A percentile compares a stretch with the other conserved stretches of the same genome.
Evolutionary conservation across 1,140 invertebrate species (phyloP).

Genomic region (Drosophila littoralis): DNA sequence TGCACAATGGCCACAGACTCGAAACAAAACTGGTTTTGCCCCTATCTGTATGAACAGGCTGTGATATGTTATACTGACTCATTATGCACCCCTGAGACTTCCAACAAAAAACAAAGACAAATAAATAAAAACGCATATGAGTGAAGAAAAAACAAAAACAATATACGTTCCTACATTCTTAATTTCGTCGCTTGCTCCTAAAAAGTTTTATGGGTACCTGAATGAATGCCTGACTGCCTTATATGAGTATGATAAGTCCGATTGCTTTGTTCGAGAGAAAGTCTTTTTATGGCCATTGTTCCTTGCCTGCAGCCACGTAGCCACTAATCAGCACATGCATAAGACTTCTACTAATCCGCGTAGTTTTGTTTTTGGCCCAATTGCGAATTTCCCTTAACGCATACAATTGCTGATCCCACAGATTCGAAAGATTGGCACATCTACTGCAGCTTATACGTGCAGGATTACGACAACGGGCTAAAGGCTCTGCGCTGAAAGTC

Average conservation of each 20-base stretch:
- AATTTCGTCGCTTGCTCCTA: constrained; percentile 13
- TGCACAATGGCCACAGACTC: not conserved
- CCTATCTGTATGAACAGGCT: constrained; percentile 50
- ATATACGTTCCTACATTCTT: constrained; percentile 39
- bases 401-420: constrained; percentile 64
- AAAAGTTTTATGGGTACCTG: constrained; percentile 24
- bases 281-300: constrained; percentile 17
- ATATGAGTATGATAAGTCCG: constrained; percentile 1
- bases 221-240: constrained; percentile 34
- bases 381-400: constrained; percentile 20
- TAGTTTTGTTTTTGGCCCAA: constrained; percentile 47
- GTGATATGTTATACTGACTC: constrained; percentile 61
- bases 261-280: constrained; percentile 15
- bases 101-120: constrained; percentile 30
- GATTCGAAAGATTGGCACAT: constrained; percentile 76
- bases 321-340: constrained; percentile 9
- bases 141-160: not conserved
- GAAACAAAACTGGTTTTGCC: constrained; percentile 19
- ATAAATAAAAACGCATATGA: not conserved
- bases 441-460: constrained; percentile 67
- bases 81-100: constrained; percentile 45
- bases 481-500: constrained; percentile 31
- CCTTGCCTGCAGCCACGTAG: constrained; percentile 13
- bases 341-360: constrained; percentile 43
- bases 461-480: constrained; percentile 51